phyloP scores from a whole-genome alignment of 2,113 vertebrate genomes.

The Phylloscopus whistleri region DNA sequence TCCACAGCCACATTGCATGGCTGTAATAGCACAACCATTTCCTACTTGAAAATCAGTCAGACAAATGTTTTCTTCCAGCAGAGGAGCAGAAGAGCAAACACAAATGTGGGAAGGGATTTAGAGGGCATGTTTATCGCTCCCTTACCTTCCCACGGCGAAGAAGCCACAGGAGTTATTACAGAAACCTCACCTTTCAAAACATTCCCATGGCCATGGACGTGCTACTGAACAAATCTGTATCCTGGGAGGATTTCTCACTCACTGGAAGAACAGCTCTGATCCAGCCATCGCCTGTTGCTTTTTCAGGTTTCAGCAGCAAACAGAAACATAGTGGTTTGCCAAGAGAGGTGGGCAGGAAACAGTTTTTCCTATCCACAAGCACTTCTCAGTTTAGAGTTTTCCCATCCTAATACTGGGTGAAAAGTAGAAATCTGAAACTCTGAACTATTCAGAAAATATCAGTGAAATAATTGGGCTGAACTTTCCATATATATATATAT shows the following conservation, averaged over 20 bases:
- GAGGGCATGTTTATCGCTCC: not conserved
- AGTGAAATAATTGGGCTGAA: not conserved
- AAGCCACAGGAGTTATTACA: constrained; percentile 51
- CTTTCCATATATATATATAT: not conserved
- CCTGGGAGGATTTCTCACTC: constrained; percentile 14
- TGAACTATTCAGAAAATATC: not conserved
- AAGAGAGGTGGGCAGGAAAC: constrained; percentile 28
- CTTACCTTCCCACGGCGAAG: constrained; percentile 44
- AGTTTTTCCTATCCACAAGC: constrained; percentile 15
- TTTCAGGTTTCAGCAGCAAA: constrained; percentile 38
- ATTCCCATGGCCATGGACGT: constrained; percentile 29
- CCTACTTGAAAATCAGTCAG: not conserved
- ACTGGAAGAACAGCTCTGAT: not conserved
- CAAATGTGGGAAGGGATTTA: not conserved
- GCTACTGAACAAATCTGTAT: not conserved
- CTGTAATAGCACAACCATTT: not conserved
- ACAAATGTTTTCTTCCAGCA: not conserved
- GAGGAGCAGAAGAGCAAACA: constrained; percentile 40
- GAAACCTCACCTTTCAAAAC: constrained; percentile 55
- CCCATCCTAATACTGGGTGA: not conserved
- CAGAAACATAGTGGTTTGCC: constrained; percentile 13
- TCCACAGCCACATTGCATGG: not conserved
- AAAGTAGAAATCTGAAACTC: not conserved
- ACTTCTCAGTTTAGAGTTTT: constrained; percentile 3
- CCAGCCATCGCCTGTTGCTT: not conserved